A percentile compares a stretch with the other conserved stretches of the same genome.
These are phyloP conservation scores for Pentalonia nigronervosa DNA, from an alignment of 1,140 invertebrate genomes.

Conservation along the genomic window DNA sequence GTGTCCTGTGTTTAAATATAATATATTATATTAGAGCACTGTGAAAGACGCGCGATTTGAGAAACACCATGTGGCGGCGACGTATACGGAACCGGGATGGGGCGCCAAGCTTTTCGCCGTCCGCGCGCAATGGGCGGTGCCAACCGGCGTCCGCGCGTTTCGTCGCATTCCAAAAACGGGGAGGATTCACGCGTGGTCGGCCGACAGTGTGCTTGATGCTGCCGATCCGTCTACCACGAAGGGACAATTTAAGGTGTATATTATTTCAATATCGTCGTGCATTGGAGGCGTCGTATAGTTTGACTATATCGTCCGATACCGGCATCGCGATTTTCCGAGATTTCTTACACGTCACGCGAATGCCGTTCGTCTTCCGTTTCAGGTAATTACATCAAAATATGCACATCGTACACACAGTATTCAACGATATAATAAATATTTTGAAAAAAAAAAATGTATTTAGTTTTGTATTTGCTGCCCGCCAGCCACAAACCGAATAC, in stretches of 20 bases:
- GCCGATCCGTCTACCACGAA: slow-evolving; percentile 34
- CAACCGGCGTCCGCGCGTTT: background rate
- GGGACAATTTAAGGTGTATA: background rate
- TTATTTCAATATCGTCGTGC: background rate
- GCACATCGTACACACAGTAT: background rate
- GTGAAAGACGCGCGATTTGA: background rate
- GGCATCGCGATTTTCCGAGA: slow-evolving; percentile 21
- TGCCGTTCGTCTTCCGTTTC: slow-evolving; percentile 44
- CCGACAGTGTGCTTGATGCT: slow-evolving; percentile 41
- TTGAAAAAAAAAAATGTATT: background rate
- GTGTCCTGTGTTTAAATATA: background rate
- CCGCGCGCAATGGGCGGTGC: background rate
- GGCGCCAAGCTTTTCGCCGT: background rate
- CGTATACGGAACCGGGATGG: too few relatives aligned
- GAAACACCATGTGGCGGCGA: background rate
- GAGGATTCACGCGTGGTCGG: background rate
- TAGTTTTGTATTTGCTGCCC: background rate
- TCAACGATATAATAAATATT: background rate
- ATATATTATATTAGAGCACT: background rate
- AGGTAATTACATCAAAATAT: slow-evolving; percentile 35
- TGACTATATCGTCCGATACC: background rate
- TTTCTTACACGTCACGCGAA: background rate
- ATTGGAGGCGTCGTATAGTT: background rate
- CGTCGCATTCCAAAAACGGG: background rate
- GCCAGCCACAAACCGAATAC: too few relatives aligned